Conservation (phyloP, 2,797 vertebrate genomes). For the Muscicapa comitata region DNA sequence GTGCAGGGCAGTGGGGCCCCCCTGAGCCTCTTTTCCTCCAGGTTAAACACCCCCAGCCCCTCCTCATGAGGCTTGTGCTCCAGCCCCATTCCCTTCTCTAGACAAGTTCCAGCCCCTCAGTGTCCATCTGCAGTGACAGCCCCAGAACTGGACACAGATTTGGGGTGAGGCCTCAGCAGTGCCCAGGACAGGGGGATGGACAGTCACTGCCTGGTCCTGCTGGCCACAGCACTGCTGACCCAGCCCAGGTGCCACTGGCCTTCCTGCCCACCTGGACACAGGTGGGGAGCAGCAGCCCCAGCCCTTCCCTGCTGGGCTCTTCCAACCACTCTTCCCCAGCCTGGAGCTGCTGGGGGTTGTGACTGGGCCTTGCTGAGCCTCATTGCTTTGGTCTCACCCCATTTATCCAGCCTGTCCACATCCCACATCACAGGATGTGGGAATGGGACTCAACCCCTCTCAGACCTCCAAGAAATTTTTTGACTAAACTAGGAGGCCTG, state of each 20-base stretch:
- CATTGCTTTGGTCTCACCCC: background rate
- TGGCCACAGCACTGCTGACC: background rate
- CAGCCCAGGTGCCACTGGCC: background rate
- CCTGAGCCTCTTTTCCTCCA: background rate
- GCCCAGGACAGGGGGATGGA: background rate
- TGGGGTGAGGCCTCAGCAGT: background rate
- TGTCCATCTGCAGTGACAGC: background rate
- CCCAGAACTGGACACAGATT: background rate
- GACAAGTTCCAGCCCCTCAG: background rate
- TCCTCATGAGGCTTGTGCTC: background rate
- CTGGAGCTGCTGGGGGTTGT: background rate
- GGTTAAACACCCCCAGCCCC: rapidly evolving
- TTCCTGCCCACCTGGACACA: background rate
- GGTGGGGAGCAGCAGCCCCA: background rate
- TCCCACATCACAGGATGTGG: rapidly evolving
- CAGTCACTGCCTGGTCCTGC: background rate
- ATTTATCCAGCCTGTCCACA: background rate
- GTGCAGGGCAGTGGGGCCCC: rapidly evolving
- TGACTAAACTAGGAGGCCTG: background rate
- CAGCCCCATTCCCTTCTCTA: background rate
- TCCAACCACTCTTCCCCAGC: background rate
- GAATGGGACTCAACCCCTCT: background rate
- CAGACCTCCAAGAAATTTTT: background rate
- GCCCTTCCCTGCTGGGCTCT: background rate
- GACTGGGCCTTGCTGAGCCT: background rate